phyloP scores from a whole-genome alignment of 2,888 invertebrate species.

The Diarsia rubi region DNA sequence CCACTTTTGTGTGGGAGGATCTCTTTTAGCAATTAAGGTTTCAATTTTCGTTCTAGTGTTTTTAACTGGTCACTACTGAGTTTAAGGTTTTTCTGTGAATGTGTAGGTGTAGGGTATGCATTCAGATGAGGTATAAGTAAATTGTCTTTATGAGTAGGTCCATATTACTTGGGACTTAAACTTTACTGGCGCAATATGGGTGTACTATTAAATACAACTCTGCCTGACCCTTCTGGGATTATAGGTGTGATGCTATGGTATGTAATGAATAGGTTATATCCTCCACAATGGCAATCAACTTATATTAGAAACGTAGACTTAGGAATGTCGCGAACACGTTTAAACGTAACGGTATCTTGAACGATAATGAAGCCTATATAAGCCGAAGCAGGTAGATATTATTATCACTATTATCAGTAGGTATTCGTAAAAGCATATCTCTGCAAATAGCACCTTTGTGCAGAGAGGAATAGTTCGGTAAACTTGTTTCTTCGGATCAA shows the following conservation, averaged over 20 bases:
- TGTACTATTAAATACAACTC: too few relatives aligned
- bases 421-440: constrained; percentile 62
- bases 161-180: too few relatives aligned
- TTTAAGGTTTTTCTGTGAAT: neutral
- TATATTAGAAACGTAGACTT: neutral
- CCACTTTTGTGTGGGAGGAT: too few relatives aligned
- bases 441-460: constrained; percentile 62
- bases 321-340: constrained; percentile 6
- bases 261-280: neutral
- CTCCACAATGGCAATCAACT: neutral
- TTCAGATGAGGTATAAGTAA: neutral
- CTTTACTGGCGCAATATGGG: too few relatives aligned
- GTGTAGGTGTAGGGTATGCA: neutral
- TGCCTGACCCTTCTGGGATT: neutral
- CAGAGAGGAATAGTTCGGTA: constrained; percentile 65
- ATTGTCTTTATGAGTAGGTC: neutral
- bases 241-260: too few relatives aligned
- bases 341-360: constrained; percentile 31
- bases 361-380: constrained; percentile 26
- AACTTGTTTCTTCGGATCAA: constrained; percentile 63
- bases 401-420: constrained; percentile 38
- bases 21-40: neutral
- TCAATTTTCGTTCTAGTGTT: neutral
- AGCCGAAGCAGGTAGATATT: constrained; percentile 16
- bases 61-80: neutral